Evolutionary conservation across 2,888 invertebrate species (phyloP).

Genomic region (Patella caerulea): DNA sequence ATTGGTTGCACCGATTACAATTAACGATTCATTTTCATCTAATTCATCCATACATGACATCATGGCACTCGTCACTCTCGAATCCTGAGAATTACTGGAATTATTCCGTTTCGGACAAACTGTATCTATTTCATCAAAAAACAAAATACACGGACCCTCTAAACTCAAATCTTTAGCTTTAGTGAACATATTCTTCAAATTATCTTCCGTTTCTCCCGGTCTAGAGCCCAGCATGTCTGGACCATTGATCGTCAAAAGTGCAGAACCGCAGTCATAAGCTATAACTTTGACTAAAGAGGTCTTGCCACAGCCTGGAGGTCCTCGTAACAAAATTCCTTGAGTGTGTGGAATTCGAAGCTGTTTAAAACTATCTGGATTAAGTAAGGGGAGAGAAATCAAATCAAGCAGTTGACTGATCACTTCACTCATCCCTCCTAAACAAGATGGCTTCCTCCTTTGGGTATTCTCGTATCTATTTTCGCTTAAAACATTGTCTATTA

Average conservation of each 20-base stretch:
- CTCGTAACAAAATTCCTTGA: constrained; percentile 57
- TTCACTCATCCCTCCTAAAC: constrained; percentile 53
- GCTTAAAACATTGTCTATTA: constrained; percentile 47
- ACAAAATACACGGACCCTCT: constrained; percentile 70
- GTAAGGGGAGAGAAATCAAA: constrained; percentile 45
- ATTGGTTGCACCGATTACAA: constrained; percentile 76
- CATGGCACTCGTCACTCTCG: constrained; percentile 73
- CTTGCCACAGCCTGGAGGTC: constrained; percentile 68
- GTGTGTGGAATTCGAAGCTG: constrained; percentile 42
- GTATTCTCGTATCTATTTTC: constrained; percentile 49
- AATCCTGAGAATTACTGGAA: constrained; percentile 60
- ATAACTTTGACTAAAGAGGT: constrained; percentile 80
- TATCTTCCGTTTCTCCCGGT: constrained; percentile 75
- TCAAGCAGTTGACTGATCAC: constrained; percentile 46
- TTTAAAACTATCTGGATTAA: constrained; percentile 27
- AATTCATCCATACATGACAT: constrained; percentile 73
- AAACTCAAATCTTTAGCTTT: constrained; percentile 70
- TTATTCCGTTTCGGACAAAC: constrained; percentile 54
- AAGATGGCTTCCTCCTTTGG: not conserved
- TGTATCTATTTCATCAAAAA: constrained; percentile 72
- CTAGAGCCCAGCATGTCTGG: constrained; percentile 73
- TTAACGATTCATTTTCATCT: constrained; percentile 66
- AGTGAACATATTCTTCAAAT: constrained; percentile 73
- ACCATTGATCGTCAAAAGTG: constrained; percentile 73
- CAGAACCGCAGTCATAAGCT: constrained; percentile 71